phyloP scores from a whole-genome alignment of 2,797 vertebrate genomes.

The Sebastiscus tertius region DNA sequence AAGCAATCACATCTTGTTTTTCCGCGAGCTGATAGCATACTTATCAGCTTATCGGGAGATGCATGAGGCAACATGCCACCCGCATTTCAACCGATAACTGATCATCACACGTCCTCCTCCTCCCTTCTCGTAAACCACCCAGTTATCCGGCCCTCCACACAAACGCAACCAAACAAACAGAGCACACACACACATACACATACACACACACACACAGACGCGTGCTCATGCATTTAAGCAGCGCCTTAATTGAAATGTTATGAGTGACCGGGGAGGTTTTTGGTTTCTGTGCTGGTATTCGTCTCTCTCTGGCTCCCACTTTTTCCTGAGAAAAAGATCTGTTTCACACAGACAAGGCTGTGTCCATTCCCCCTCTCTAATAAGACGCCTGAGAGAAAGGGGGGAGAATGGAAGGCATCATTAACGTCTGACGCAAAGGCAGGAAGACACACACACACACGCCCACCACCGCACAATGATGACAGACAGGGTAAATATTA shows the following conservation, averaged over 20 bases:
- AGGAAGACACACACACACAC: conserved; percentile 20
- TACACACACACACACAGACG: not conserved
- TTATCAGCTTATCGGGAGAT: conserved; percentile 6
- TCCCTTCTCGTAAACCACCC: not conserved
- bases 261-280: conserved; percentile 52
- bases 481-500: conserved; percentile 76
- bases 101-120: not conserved
- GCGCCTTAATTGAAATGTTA: conserved; percentile 55
- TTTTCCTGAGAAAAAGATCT: conserved; percentile 58
- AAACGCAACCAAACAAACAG: conserved; percentile 5
- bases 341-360: conserved; percentile 49
- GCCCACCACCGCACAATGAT: conserved; percentile 16
- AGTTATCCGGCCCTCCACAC: not conserved
- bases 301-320: conserved; percentile 29
- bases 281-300: conserved; percentile 25
- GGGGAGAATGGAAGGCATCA: conserved; percentile 58
- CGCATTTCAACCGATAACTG: conserved; percentile 4
- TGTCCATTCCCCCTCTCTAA: conserved; percentile 19
- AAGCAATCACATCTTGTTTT: conserved; percentile 27
- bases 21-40: not conserved
- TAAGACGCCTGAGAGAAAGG: conserved; percentile 33
- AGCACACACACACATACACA: not conserved
- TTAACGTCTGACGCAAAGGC: conserved; percentile 33
- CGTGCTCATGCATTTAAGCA: conserved; percentile 34
- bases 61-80: conserved; percentile 14